Evolutionary conservation across 2,113 vertebrate species (phyloP).

Genomic region (Psophia crepitans): DNA sequence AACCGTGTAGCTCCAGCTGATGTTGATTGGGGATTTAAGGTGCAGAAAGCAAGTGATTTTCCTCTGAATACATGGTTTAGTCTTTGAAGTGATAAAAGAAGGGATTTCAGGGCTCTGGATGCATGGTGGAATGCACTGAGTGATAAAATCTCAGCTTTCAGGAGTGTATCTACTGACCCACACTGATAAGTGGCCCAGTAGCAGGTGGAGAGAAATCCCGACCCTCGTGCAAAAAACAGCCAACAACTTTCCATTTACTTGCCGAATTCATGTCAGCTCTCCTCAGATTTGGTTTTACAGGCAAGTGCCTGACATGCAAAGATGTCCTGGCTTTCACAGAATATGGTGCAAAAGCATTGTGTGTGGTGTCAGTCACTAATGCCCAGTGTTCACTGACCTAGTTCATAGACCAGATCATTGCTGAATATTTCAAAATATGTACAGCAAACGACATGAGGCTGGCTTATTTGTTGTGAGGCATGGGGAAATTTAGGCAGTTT

Average conservation of each 20-base stretch:
- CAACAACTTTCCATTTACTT: background rate
- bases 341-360: background rate
- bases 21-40: background rate
- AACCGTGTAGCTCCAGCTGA: background rate
- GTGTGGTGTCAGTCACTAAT: background rate
- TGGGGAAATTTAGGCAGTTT: background rate
- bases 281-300: background rate
- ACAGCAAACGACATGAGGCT: background rate
- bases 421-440: background rate
- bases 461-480: background rate
- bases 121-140: background rate
- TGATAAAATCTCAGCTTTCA: background rate
- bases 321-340: background rate
- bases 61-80: background rate
- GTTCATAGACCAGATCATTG: background rate
- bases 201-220: background rate
- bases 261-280: background rate
- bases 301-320: background rate
- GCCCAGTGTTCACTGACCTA: background rate
- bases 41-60: background rate
- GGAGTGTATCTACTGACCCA: background rate
- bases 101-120: background rate
- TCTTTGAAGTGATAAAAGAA: background rate
- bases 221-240: accelerated
- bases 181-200: background rate